Conservation (phyloP, 1,140 invertebrate species). For the Aporrectodea caliginosa region DNA sequence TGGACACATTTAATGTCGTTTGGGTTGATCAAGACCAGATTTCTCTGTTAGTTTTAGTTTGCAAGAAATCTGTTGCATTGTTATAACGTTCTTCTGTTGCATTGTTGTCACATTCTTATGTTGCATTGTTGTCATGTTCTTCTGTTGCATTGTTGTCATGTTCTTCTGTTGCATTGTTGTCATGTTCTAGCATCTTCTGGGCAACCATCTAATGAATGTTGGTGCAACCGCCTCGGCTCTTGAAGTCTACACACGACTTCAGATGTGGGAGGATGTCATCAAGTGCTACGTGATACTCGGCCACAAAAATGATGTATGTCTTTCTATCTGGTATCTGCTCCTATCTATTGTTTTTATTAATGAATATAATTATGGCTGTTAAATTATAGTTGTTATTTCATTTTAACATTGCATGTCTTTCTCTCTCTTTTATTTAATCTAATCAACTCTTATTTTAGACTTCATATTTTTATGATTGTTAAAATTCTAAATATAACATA, state of each 20-base stretch:
- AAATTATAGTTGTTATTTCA: background rate
- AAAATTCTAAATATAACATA: no score
- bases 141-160: background rate
- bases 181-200: conserved; percentile 63
- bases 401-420: background rate
- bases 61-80: background rate
- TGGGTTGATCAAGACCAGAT: conserved; percentile 1
- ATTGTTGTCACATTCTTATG: background rate
- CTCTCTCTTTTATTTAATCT: background rate
- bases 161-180: background rate
- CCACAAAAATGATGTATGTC: conserved; percentile 76
- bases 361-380: no score
- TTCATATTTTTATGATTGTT: background rate
- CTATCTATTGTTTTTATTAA: no score
- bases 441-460: background rate
- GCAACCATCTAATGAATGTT: conserved; percentile 71
- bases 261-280: conserved; percentile 90
- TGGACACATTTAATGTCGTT: background rate
- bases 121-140: background rate
- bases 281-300: conserved; percentile 80
- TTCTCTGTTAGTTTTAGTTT: background rate
- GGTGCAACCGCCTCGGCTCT: conserved; percentile 80
- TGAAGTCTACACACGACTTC: conserved; percentile 73
- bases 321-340: no score
- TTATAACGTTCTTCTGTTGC: background rate